Percentiles rank a stretch among this genome's conserved stretches.
phyloP scores from a whole-genome alignment of 2,113 vertebrate genomes.

The Nannospalax galili region DNA sequence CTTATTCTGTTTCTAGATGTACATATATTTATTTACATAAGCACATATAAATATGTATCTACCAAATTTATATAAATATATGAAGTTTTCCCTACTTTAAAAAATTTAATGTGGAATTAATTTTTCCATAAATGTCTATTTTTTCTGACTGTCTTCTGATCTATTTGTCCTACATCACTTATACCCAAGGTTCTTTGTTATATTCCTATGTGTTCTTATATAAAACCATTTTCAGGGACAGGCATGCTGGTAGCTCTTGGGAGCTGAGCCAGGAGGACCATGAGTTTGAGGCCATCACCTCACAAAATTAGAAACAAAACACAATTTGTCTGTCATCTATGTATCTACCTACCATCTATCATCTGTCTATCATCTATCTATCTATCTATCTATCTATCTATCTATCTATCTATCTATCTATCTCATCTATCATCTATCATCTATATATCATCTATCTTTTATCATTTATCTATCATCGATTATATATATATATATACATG shows the following conservation, averaged over 20 bases:
- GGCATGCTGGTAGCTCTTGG: background rate
- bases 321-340: too few species aligned
- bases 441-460: too few species aligned
- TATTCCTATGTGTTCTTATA: background rate
- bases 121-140: background rate
- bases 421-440: too few species aligned
- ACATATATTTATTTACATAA: background rate
- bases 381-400: too few species aligned
- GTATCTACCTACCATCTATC: too few species aligned
- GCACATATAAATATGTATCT: background rate
- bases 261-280: background rate
- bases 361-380: too few species aligned
- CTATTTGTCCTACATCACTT: background rate
- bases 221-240: background rate
- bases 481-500: background rate
- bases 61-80: background rate
- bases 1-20: background rate
- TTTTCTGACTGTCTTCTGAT: background rate
- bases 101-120: background rate
- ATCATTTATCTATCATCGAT: too few species aligned
- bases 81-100: background rate
- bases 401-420: too few species aligned
- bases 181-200: background rate
- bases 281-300: background rate
- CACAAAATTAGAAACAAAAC: background rate